Conservation (phyloP, 2,113 vertebrate genomes). For the human region GRCh38 chr5:128620001-128620500, state of each 20-base stretch:
- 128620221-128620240: conserved; percentile 67
- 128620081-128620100: conserved; percentile 17
- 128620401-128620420: conserved; percentile 37
- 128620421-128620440: conserved; percentile 25
- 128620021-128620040: not conserved
- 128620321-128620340: conserved; percentile 73
- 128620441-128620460: conserved; percentile 48
- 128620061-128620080: not conserved
- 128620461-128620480: not conserved
- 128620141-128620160: conserved; percentile 49
- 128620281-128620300: conserved; percentile 60
- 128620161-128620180: conserved; percentile 46
- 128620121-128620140: conserved; percentile 32
- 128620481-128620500: not conserved
- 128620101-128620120: conserved; percentile 14
- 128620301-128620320: conserved; percentile 69
- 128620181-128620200: conserved; percentile 60
- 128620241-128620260: conserved; percentile 78
- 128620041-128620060: conserved; percentile 49
- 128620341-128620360: conserved; percentile 72
- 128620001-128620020: not conserved
- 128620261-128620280: conserved; percentile 78
- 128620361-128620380: conserved; percentile 75
- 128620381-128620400: conserved; percentile 51
- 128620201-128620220: conserved; percentile 62